These are phyloP conservation scores for Sebastolobus altivelis DNA, from an alignment of 2,797 vertebrate species.

Conservation along the genomic window DNA sequence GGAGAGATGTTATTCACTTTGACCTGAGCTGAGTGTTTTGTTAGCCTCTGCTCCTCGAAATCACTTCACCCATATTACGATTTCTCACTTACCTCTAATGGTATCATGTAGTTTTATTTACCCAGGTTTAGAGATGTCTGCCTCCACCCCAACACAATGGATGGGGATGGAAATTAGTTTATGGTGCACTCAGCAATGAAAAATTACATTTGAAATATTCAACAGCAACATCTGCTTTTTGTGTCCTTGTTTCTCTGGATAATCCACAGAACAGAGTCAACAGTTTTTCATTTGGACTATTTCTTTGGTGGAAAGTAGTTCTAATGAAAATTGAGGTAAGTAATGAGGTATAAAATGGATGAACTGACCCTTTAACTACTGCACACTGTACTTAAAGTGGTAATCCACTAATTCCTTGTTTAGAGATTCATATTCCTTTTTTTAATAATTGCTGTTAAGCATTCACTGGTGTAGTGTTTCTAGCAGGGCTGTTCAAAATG, in stretches of 20 bases:
- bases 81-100: neutral
- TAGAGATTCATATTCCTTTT: too few relatives aligned
- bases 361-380: neutral
- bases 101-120: neutral
- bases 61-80: neutral
- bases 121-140: neutral
- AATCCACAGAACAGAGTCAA: neutral
- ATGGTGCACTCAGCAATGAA: neutral
- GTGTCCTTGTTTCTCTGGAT: neutral
- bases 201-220: neutral
- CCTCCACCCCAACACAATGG: neutral
- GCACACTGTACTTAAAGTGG: neutral
- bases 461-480: too few relatives aligned
- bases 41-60: neutral
- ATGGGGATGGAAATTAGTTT: neutral
- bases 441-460: too few relatives aligned
- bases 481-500: too few relatives aligned
- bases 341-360: neutral
- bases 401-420: neutral
- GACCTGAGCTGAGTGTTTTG: constrained; percentile 5
- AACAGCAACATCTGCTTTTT: neutral
- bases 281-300: neutral
- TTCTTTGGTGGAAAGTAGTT: neutral
- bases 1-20: constrained; percentile 5
- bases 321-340: neutral